Base-by-base conservation (phyloP, 1,140 invertebrate species). In the Ceratoteleas bidentatus region DNA sequence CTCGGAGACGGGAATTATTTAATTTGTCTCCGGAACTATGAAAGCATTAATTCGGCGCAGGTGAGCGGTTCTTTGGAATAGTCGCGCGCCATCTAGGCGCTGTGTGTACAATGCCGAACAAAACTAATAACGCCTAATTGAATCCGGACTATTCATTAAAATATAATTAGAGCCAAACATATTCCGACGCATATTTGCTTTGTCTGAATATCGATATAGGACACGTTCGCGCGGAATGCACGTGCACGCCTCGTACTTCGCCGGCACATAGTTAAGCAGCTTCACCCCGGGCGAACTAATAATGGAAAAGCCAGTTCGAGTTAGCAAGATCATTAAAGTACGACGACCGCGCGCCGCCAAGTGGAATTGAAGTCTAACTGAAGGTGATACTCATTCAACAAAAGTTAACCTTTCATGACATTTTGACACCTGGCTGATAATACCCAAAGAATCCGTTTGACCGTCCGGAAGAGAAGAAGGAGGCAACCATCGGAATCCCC, bases 291-390 rank as follows among this genome's bases (percentile, higher is more conserved):
- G 80, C 78, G 65, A 89, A 89, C 86, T 88, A 89, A 89, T 90
- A 89, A 89, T 88, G 88, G 85, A 88, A 89, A 87, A 89, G 88
- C 87, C 81, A 81, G 82, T 82, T 83, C 83, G 86, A 90, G 87
- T 89, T 89, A 88, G 88, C 83, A 85, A 89, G 88, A 90, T 88
- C 87, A 89, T 90, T 88, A 90, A 90, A 86, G 84, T 87, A 57
- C 66, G 62, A 66, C 43, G 78, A n/a, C n/a, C 65, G 34, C 57
- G 58, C 75, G 64, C 72, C 73, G 83, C 60, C 50, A 83, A 72
- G 66, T 80, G 78, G 84, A 87, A 89, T 87, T 86, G 62, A 87
- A 86, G 84, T 87, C 75, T 84, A 88, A 87, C 85, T 88, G 85
- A 88, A 84, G 74, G 68, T 69, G 82, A 88, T 86, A 88, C 85